Conservation (phyloP, 2,888 invertebrate species). For the Ceramica pisi region DNA sequence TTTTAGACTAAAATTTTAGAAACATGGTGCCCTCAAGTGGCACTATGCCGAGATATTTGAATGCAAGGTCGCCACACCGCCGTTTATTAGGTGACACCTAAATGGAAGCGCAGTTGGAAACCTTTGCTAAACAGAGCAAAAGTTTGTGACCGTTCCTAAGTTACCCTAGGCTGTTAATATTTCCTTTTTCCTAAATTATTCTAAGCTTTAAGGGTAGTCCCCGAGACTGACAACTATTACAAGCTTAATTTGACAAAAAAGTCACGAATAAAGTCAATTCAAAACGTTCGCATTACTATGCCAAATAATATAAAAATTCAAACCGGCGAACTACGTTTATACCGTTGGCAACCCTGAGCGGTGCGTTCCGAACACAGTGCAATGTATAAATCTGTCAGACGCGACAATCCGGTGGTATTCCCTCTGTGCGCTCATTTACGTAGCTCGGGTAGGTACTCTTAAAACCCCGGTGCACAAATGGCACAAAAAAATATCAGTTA, state of each 20-base stretch:
- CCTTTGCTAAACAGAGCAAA: no score
- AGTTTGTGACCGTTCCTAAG: no score
- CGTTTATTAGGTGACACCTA: no score
- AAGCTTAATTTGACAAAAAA: background rate
- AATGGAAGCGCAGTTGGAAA: no score
- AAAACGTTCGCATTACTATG: background rate
- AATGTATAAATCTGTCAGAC: constrained; percentile 62
- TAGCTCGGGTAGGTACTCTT: constrained; percentile 25
- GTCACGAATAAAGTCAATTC: background rate
- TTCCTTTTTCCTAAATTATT: no score
- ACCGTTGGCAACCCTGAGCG: constrained; percentile 47
- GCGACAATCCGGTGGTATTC: constrained; percentile 61
- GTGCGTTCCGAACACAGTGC: constrained; percentile 52
- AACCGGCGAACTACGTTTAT: background rate
- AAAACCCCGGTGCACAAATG: background rate
- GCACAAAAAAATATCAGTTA: constrained; percentile 26
- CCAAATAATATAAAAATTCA: background rate
- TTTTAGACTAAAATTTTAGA: no score
- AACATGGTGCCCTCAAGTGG: no score
- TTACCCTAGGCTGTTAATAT: no score
- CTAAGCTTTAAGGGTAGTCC: no score
- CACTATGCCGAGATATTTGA: no score
- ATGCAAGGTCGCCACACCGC: no score
- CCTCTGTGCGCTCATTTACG: constrained; percentile 49
- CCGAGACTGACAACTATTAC: background rate